Evolutionary conservation across 1,140 invertebrate species (phyloP).

Genomic region (Aporrectodea caliginosa): DNA sequence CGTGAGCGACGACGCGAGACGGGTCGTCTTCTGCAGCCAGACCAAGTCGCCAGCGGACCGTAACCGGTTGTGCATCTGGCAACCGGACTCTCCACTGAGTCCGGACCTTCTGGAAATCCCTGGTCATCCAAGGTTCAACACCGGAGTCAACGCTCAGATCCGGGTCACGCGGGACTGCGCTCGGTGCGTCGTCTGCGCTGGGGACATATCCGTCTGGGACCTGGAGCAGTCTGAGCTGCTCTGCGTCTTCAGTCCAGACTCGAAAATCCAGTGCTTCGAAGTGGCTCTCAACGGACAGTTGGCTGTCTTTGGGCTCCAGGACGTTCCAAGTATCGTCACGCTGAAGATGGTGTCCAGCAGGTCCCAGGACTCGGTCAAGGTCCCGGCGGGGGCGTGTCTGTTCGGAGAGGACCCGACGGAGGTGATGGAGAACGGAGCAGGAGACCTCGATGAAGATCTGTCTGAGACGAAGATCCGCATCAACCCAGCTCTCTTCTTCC

Average conservation of each 20-base stretch:
- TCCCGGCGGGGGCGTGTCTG: constrained; percentile 39
- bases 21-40: constrained; percentile 48
- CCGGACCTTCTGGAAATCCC: constrained; percentile 38
- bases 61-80: constrained; percentile 52
- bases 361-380: constrained; percentile 33
- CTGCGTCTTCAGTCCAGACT: constrained; percentile 72
- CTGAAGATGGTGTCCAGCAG: constrained; percentile 50
- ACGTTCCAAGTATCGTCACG: constrained; percentile 61
- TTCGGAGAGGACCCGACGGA: constrained; percentile 46
- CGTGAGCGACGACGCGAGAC: constrained; percentile 44
- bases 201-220: constrained; percentile 53
- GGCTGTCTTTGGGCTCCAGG: constrained; percentile 64
- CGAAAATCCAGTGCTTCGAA: constrained; percentile 71
- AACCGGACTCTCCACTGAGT: constrained; percentile 43
- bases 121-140: constrained; percentile 42
- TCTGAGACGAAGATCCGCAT: too few relatives aligned
- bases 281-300: constrained; percentile 68
- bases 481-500: too few relatives aligned
- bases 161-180: constrained; percentile 44
- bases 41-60: too few relatives aligned
- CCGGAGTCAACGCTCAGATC: constrained; percentile 44
- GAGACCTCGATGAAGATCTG: too few relatives aligned
- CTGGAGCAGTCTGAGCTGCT: constrained; percentile 63
- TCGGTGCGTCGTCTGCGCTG: constrained; percentile 48
- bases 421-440: constrained; percentile 43